Conservation (phyloP, 2,797 vertebrate species). For the Sebastes oblongus region DNA sequence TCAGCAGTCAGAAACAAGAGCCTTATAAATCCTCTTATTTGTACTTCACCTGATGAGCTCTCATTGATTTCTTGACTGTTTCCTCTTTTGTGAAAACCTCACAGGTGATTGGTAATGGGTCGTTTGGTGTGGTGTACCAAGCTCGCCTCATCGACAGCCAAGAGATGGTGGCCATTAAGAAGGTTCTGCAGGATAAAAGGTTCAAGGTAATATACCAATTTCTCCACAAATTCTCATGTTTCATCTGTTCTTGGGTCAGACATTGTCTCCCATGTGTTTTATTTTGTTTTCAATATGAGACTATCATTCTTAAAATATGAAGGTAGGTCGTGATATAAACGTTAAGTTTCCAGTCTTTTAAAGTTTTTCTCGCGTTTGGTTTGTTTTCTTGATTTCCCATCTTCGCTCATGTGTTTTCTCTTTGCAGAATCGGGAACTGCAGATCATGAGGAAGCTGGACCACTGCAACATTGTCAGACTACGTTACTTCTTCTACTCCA, state of each 20-base stretch:
- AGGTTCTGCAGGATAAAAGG: constrained; percentile 93
- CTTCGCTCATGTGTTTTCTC: background rate
- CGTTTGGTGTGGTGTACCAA: constrained; percentile 93
- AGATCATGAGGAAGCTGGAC: constrained; percentile 94
- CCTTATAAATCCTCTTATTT: background rate
- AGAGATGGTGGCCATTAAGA: constrained; percentile 94
- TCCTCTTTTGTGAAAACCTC: background rate
- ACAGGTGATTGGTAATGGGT: constrained; percentile 90
- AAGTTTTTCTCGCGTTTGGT: background rate
- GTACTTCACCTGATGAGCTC: background rate
- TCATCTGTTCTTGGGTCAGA: background rate
- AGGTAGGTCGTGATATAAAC: background rate
- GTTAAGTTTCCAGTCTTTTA: background rate
- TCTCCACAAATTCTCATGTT: background rate
- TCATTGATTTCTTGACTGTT: background rate
- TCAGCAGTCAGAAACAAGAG: background rate
- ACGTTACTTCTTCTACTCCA: constrained; percentile 94
- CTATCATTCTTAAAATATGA: background rate
- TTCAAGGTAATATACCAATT: constrained; percentile 83
- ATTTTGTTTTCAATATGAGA: background rate
- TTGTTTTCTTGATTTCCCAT: background rate
- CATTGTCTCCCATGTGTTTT: background rate
- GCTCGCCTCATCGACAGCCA: constrained; percentile 89
- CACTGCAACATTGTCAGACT: constrained; percentile 93
- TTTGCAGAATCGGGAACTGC: constrained; percentile 89